phyloP scores from a whole-genome alignment of 2,888 invertebrate genomes.

The Blomia tropicalis region DNA sequence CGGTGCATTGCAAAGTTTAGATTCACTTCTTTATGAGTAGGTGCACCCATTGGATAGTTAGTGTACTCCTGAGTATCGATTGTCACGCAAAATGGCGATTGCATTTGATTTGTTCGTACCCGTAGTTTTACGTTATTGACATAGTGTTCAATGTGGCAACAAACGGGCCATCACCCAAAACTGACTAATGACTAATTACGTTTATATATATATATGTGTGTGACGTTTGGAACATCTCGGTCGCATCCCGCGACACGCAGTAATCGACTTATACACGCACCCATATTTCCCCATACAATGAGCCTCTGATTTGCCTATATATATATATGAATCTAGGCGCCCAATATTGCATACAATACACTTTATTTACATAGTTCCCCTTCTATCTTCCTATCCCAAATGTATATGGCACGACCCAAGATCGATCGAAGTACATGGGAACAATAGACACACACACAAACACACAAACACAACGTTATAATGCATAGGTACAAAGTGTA shows the following conservation, averaged over 20 bases:
- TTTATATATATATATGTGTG: background rate
- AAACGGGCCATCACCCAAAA: too few species aligned
- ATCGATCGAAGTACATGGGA: too few species aligned
- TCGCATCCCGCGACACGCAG: slow-evolving; percentile 5
- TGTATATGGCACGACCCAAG: too few species aligned
- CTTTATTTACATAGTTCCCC: background rate
- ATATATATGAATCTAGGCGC: background rate
- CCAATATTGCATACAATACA: background rate
- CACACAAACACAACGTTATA: too few species aligned
- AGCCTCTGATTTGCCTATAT: background rate
- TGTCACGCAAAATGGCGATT: slow-evolving; percentile 9
- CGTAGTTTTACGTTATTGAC: background rate
- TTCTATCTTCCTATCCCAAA: too few species aligned
- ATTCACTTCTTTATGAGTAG: too few species aligned
- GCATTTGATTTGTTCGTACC: background rate
- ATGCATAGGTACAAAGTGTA: too few species aligned
- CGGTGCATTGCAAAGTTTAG: too few species aligned
- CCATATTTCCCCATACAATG: background rate
- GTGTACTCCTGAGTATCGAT: background rate
- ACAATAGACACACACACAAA: too few species aligned
- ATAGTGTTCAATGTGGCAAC: too few species aligned
- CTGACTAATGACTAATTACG: background rate
- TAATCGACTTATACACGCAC: slow-evolving; percentile 12
- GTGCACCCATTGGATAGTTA: background rate
- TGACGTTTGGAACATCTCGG: slow-evolving; percentile 1